Conservation (phyloP, 2,113 vertebrate genomes). For the Forbesichthys agassizii region DNA sequence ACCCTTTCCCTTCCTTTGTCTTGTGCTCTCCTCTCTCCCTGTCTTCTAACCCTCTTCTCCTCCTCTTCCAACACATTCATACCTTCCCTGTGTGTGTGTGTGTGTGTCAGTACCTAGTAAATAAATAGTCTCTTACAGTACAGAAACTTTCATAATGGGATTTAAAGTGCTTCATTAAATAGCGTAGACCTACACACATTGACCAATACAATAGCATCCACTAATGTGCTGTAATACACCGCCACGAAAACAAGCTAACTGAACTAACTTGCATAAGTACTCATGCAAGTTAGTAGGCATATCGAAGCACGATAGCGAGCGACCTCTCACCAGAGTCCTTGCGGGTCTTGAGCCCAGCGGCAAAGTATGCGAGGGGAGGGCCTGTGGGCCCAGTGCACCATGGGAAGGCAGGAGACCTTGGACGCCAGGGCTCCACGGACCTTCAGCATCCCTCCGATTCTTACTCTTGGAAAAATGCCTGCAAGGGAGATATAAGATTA, state of each 20-base stretch:
- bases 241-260: no score
- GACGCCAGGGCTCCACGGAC: constrained; percentile 76
- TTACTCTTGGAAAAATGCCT: constrained; percentile 88
- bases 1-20: neutral
- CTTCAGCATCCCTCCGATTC: constrained; percentile 72
- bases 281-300: neutral
- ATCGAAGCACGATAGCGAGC: neutral
- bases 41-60: neutral
- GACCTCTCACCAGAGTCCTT: constrained; percentile 70
- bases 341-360: constrained; percentile 63
- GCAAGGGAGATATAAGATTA: constrained; percentile 15
- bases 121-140: no score
- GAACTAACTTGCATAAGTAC: no score
- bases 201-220: no score
- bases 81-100: neutral
- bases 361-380: constrained; percentile 59
- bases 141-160: no score
- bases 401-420: constrained; percentile 73
- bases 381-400: constrained; percentile 57
- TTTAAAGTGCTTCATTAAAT: no score
- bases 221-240: no score
- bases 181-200: no score
- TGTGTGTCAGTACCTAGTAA: neutral
- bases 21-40: neutral
- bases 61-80: constrained; percentile 15